phyloP scores from a whole-genome alignment of 1,140 invertebrate genomes.

The Mercenaria mercenaria region DNA sequence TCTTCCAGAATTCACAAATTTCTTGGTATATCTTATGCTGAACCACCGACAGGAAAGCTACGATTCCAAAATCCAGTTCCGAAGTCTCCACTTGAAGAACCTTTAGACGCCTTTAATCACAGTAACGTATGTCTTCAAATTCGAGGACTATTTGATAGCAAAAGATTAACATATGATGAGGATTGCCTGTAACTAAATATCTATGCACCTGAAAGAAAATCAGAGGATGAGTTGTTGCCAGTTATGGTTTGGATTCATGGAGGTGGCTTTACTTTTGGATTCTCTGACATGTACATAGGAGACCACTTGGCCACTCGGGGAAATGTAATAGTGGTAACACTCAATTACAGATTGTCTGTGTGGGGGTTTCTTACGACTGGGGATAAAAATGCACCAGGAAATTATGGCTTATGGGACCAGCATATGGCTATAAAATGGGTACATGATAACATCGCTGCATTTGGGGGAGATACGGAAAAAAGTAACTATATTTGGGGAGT shows the following conservation, averaged over 20 bases:
- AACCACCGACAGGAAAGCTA: conserved; percentile 1
- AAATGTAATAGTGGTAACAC: conserved; percentile 93
- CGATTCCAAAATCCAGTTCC: conserved; percentile 24
- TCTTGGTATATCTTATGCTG: conserved; percentile 8
- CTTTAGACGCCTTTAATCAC: not conserved
- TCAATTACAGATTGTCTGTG: conserved; percentile 92
- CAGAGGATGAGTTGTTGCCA: conserved; percentile 87
- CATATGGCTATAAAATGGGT: conserved; percentile 91
- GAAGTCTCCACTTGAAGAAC: not conserved
- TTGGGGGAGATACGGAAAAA: conserved; percentile 90
- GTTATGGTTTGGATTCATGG: conserved; percentile 98
- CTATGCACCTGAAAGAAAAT: conserved; percentile 89
- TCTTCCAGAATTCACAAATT: not conserved
- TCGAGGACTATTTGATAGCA: not conserved
- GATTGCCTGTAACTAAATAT: conserved; percentile 98
- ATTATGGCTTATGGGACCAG: conserved; percentile 87
- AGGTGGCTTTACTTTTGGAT: conserved; percentile 95
- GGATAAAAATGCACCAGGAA: conserved; percentile 76
- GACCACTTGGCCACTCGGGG: conserved; percentile 90
- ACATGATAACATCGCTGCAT: conserved; percentile 90
- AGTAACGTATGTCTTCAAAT: not conserved
- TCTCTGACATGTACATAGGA: conserved; percentile 97
- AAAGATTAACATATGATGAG: conserved; percentile 87
- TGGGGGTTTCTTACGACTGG: conserved; percentile 90
- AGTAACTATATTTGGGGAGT: conserved; percentile 94